phyloP scores from a whole-genome alignment of 2,113 vertebrate species.

The Aviceda subcristata region DNA sequence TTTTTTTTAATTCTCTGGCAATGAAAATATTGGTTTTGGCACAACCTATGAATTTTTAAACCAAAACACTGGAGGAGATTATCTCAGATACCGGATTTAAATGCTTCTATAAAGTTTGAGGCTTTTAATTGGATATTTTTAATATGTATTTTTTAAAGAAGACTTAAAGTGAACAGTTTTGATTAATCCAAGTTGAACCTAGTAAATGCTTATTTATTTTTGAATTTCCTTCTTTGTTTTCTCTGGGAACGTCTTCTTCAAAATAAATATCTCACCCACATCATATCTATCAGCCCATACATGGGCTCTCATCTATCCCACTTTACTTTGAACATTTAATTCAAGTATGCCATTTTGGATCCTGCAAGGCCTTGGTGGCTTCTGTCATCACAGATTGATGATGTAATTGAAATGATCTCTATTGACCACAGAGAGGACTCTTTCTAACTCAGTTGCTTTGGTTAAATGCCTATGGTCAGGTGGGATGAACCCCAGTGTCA shows the following conservation, averaged over 20 bases:
- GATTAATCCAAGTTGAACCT: background rate
- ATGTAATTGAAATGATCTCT: background rate
- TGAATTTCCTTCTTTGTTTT: background rate
- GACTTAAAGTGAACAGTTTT: background rate
- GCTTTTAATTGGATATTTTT: background rate
- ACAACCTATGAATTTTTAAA: background rate
- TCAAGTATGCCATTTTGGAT: background rate
- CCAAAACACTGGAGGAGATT: background rate
- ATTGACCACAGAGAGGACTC: background rate
- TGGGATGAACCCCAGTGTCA: background rate
- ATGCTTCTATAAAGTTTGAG: background rate
- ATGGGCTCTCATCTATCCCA: background rate
- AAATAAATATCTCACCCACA: background rate
- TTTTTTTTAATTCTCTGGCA: background rate
- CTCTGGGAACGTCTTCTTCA: background rate
- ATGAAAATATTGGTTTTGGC: background rate
- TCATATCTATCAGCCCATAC: no score
- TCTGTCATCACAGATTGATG: background rate
- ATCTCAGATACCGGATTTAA: background rate
- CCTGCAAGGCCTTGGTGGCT: background rate
- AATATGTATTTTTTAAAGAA: background rate
- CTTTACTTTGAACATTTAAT: background rate
- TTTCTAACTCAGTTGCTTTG: accelerated
- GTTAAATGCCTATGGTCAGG: background rate
- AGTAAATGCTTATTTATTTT: background rate